phyloP scores from a whole-genome alignment of 1,140 invertebrate species.

The Daktulosphaira vitifoliae region DNA sequence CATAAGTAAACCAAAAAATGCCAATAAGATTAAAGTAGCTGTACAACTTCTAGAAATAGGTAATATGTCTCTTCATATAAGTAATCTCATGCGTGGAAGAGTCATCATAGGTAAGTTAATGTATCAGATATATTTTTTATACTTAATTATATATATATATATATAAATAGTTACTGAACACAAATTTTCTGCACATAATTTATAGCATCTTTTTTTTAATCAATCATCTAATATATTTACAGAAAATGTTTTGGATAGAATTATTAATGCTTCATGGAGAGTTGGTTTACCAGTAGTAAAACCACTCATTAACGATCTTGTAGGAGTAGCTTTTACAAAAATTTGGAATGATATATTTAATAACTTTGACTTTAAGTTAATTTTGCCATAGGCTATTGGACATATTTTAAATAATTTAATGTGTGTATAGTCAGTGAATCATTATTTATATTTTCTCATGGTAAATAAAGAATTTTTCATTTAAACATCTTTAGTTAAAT shows the following conservation, averaged over 20 bases:
- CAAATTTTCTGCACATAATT: too few relatives aligned
- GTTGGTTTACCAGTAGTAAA: constrained; percentile 61
- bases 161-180: background rate
- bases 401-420: background rate
- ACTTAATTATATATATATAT: background rate
- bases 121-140: background rate
- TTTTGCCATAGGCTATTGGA: constrained; percentile 34
- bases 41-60: constrained; percentile 63
- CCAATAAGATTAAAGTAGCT: constrained; percentile 51
- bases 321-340: constrained; percentile 68
- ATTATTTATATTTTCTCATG: too few relatives aligned
- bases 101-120: constrained; percentile 51
- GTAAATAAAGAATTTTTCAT: too few relatives aligned
- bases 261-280: constrained; percentile 65
- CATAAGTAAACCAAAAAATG: constrained; percentile 47
- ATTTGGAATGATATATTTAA: constrained; percentile 66
- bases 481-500: too few relatives aligned
- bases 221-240: too few relatives aligned
- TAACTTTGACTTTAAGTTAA: constrained; percentile 46
- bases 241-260: constrained; percentile 55
- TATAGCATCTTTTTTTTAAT: constrained; percentile 30
- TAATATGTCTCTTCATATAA: constrained; percentile 65
- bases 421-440: background rate
- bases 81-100: constrained; percentile 57
- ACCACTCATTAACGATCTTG: constrained; percentile 68